phyloP scores from a whole-genome alignment of 1,140 invertebrate genomes.

The Delia radicum region DNA sequence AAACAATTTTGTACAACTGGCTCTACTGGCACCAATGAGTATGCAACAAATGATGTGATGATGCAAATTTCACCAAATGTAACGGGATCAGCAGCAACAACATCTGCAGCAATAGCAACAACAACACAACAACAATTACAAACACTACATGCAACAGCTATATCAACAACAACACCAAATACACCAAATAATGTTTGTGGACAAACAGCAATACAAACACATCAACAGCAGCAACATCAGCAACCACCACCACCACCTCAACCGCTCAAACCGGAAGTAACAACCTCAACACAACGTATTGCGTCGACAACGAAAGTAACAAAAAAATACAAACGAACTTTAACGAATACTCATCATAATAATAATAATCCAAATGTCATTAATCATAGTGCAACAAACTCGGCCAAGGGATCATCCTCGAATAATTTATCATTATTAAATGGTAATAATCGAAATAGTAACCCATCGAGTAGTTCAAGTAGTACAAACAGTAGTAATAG shows the following conservation, averaged over 20 bases:
- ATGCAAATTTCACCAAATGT: conserved; percentile 54
- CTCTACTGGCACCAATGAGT: conserved; percentile 38
- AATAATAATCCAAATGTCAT: conserved; percentile 43
- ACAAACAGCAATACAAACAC: conserved; percentile 40
- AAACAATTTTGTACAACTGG: conserved; percentile 65
- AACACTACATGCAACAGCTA: not conserved
- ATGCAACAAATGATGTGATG: conserved; percentile 37
- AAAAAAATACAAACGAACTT: conserved; percentile 60
- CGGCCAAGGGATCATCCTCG: conserved; percentile 19
- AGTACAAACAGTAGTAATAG: conserved; percentile 51
- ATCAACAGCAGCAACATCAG: conserved; percentile 36
- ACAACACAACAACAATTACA: conserved; percentile 36
- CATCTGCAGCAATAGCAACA: conserved; percentile 53
- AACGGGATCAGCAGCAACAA: conserved; percentile 34
- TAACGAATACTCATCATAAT: conserved; percentile 29
- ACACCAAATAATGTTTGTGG: conserved; percentile 28
- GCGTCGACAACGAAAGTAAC: conserved; percentile 45
- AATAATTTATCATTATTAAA: conserved; percentile 43
- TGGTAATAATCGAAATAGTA: conserved; percentile 55
- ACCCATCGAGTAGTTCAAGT: conserved; percentile 45
- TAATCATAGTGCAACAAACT: conserved; percentile 37
- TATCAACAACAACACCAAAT: conserved; percentile 49
- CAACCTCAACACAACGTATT: conserved; percentile 25
- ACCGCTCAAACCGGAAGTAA: conserved; percentile 48
- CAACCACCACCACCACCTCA: conserved; percentile 45